These are phyloP conservation scores for Clitarchus hookeri DNA, from an alignment of 2,888 invertebrate species.

Conservation along the genomic window DNA sequence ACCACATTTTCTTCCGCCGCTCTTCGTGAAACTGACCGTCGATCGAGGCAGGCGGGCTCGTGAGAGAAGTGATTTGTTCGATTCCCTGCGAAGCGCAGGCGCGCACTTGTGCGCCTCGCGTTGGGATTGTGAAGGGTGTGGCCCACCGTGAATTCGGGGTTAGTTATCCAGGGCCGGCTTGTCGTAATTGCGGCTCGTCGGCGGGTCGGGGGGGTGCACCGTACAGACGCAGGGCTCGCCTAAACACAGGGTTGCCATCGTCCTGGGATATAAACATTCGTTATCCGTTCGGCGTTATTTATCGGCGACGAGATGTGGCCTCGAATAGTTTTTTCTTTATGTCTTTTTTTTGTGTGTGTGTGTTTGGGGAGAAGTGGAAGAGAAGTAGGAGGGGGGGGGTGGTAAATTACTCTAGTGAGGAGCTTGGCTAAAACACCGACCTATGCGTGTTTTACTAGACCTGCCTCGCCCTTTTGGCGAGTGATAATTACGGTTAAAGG, in stretches of 20 bases:
- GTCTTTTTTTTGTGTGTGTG: not conserved
- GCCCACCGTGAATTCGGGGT: not conserved
- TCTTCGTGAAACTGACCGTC: too few species aligned
- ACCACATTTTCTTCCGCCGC: too few species aligned
- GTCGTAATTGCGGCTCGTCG: not conserved
- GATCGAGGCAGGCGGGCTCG: too few species aligned
- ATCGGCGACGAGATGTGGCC: constrained; percentile 9
- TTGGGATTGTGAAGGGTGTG: not conserved
- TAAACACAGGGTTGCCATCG: constrained; percentile 10
- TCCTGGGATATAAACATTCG: not conserved
- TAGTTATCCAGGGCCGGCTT: not conserved
- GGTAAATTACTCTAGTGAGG: not conserved
- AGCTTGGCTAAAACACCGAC: not conserved
- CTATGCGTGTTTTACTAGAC: not conserved
- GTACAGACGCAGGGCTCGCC: not conserved
- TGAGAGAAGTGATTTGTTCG: not conserved
- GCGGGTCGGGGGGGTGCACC: not conserved
- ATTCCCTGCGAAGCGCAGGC: not conserved
- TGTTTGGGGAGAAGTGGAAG: not conserved
- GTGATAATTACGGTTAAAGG: not conserved
- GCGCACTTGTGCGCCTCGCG: not conserved
- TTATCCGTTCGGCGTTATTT: constrained; percentile 7
- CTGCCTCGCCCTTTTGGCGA: not conserved
- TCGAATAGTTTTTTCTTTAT: not conserved
- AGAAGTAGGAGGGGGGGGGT: not conserved